Base-by-base conservation (phyloP, 2,888 invertebrate species). In the Rhamphomyia laevipes region DNA sequence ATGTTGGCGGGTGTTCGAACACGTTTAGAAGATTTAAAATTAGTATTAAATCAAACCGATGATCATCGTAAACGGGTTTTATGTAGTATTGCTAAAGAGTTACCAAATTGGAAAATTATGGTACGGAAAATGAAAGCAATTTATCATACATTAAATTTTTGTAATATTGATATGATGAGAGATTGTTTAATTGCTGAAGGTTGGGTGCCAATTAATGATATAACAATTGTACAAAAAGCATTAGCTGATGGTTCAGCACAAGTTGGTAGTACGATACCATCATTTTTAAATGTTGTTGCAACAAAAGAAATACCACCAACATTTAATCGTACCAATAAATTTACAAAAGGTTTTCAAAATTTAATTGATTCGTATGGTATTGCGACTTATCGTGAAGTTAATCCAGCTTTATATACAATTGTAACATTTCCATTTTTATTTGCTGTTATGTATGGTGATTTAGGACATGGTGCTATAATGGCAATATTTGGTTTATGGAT, bases 381-480 rank as follows among this genome's bases (percentile, higher is more conserved):
- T n/a, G 90, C 93, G 50, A 84, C 84, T 44, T 96, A 96, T 70
- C 78, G 91, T 56, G 95, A 96, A 73, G 85, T 86, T 59, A 96
- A 93, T 72, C 92, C 92, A 62, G 90, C 88, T 23, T 75, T 86
- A 16, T 91, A 86, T 71, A 86, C 89, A 45, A 82, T 88, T 62
- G 86, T 95, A 57, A 91, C 93, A 11, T 95, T 95, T 77, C 95
- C 95, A 38, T 95, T 95, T 77, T 72, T 95, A 43, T 95, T 95
- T 74, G 91, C 88, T 46, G 82, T 94, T 61, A 95, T 95, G 95
- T 95, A 95, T 71, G 95, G 95, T 45, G 95, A 95, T 70, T 74
- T 84, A 64, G 95, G 95, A 17, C 95, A 95, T 71, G 94, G 92
- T 6, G 48, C 84, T 12, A 81, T 96, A 59, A 81, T 96, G 82